A percentile compares a stretch with the other conserved stretches of the same genome.
Evolutionary conservation across 2,888 invertebrate genomes (phyloP).

Genomic region (Clepsis dumicolana): DNA sequence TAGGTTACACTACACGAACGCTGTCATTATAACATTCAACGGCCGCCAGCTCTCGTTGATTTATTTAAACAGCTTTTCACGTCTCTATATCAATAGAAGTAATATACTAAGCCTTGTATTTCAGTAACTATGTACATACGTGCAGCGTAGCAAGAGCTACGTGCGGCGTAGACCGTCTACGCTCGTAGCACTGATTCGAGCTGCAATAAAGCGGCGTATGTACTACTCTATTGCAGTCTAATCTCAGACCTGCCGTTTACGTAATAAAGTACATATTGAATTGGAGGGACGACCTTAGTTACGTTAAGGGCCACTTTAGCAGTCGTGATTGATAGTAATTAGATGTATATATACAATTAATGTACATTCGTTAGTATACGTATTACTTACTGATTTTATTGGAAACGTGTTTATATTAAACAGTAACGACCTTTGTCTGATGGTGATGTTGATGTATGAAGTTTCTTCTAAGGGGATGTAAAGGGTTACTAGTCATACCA

Average conservation of each 20-base stretch:
- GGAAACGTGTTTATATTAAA: background rate
- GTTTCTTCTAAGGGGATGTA: no score
- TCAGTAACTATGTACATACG: background rate
- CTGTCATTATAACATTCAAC: background rate
- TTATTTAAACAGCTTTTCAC: background rate
- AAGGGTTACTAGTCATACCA: no score
- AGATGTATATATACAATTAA: slow-evolving; percentile 3
- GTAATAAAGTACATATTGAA: background rate
- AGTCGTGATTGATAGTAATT: slow-evolving; percentile 6
- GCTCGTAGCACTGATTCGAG: background rate
- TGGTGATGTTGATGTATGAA: background rate
- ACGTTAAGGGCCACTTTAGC: background rate
- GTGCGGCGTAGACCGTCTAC: slow-evolving; percentile 2
- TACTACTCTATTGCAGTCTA: background rate
- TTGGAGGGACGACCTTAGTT: background rate
- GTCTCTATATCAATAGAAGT: background rate
- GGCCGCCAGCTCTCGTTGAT: background rate
- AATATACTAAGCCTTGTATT: background rate
- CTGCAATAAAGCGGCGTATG: background rate
- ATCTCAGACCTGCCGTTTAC: background rate
- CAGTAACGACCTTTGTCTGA: background rate
- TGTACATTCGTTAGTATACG: slow-evolving; percentile 5
- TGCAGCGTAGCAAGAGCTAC: background rate
- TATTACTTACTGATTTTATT: slow-evolving; percentile 1
- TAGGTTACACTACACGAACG: no score